phyloP scores from a whole-genome alignment of 2,113 vertebrate species.

The Thalassoma bifasciatum region DNA sequence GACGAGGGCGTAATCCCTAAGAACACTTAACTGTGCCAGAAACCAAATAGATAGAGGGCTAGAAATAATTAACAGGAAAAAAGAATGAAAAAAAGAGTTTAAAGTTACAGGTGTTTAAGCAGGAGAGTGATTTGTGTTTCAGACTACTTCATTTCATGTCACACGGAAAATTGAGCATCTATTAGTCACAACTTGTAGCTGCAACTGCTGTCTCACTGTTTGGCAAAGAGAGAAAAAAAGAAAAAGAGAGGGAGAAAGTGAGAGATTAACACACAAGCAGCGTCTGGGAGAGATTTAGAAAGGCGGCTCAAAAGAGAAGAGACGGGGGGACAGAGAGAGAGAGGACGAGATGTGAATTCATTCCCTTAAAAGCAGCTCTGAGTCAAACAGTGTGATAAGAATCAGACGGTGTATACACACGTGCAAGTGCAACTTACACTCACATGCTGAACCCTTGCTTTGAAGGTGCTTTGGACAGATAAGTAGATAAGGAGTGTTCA shows the following conservation, averaged over 20 bases:
- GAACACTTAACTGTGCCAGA: not conserved
- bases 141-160: not conserved
- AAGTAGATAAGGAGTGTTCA: constrained; percentile 61
- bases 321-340: constrained; percentile 37
- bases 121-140: not conserved
- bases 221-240: not conserved
- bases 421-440: not conserved
- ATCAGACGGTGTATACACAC: constrained; percentile 50
- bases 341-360: constrained; percentile 68
- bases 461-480: constrained; percentile 55
- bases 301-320: constrained; percentile 45
- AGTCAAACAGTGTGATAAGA: constrained; percentile 73
- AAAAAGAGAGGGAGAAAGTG: not conserved
- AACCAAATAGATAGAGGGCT: not conserved
- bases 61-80: not conserved
- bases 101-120: not conserved
- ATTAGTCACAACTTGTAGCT: not conserved
- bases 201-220: not conserved
- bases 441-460: constrained; percentile 38
- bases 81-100: not conserved
- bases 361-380: constrained; percentile 76
- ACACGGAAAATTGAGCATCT: not conserved
- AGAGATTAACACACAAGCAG: constrained; percentile 16
- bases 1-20: constrained; percentile 7
- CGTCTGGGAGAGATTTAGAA: constrained; percentile 39